Base-by-base conservation (phyloP, 1,140 invertebrate genomes). In the Cherax destructor region DNA sequence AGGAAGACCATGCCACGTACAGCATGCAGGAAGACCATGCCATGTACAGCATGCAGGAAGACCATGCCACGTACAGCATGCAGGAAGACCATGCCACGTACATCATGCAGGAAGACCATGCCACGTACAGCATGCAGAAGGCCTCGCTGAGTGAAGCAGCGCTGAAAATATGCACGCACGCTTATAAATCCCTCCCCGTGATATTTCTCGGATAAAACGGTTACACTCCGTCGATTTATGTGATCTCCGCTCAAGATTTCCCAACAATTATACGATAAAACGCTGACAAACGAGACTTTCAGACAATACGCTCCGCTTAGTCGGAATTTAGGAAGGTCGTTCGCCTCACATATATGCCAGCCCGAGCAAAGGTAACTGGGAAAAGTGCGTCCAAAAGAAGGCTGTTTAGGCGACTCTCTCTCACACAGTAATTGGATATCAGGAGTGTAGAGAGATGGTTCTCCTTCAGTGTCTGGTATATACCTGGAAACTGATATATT, bases 241-340 rank as follows among this genome's bases (percentile, higher is more conserved):
- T 74, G 69, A 74, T 74, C 69, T 24, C 24, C 69, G 69, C 69
- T 74, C 69, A 74, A 74, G 69, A 74, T 74, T 74, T 30, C 18
- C 69, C 69, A 30, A 30, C 69, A 74, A 74, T 74, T 74, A 74
- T 30, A 21, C 69, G 24, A 74, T 74, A 74, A 74, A 74, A 74
- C n/a, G 24, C 69, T 74, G 69, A 74, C 18, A 30, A 74, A 74
- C 69, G 69, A 74, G 69, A 74, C 69, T 5, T 21, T 30, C 69
- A 30, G 69, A 74, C 69, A 30, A 74, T 74, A 74, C 24, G 24
- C 69, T 30, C 69, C 11, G 69, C 69, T 74, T 74, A 74, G 69
- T 3, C n/a, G 7, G 69, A 74, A 24, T 74, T 74, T 74, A 74
- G n/a, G 21, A 74, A 74, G 69, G 69, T 74, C 69, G 69, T 74